phyloP scores from a whole-genome alignment of 2,888 invertebrate genomes.

The Agonopterix subpropinquella region DNA sequence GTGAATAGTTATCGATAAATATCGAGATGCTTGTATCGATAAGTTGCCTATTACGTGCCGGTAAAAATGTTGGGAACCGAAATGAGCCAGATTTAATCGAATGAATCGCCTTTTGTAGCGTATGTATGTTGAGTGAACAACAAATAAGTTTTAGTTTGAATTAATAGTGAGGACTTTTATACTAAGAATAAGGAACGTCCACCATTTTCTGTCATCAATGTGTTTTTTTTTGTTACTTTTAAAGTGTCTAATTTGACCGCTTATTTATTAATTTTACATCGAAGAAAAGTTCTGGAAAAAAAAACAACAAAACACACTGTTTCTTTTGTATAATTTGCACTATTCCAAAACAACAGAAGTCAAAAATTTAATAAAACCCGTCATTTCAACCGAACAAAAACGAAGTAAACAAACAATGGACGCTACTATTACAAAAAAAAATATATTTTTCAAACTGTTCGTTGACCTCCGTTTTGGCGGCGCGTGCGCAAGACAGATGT shows the following conservation, averaged over 20 bases:
- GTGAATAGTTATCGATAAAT: slow-evolving; percentile 68
- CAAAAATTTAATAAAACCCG: slow-evolving; percentile 15
- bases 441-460: slow-evolving; percentile 40
- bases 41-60: slow-evolving; percentile 61
- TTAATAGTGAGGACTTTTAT: no score
- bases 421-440: slow-evolving; percentile 37
- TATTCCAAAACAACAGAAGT: slow-evolving; percentile 18
- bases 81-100: slow-evolving; percentile 44
- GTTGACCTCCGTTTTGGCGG: slow-evolving; percentile 46
- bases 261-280: no score
- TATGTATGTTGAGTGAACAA: slow-evolving; percentile 8
- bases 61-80: slow-evolving; percentile 50
- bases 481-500: slow-evolving; percentile 64
- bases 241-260: no score
- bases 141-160: slow-evolving; percentile 8
- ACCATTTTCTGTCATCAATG: no score
- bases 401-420: slow-evolving; percentile 31
- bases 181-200: no score
- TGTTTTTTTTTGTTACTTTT: no score
- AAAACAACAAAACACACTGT: neutral
- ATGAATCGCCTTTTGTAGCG: slow-evolving; percentile 20
- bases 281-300: neutral
- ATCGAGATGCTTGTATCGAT: slow-evolving; percentile 63
- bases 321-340: no score
- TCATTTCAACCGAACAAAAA: slow-evolving; percentile 3